Conservation (phyloP, 2,797 vertebrate genomes). For the Adrianichthys oophorus region DNA sequence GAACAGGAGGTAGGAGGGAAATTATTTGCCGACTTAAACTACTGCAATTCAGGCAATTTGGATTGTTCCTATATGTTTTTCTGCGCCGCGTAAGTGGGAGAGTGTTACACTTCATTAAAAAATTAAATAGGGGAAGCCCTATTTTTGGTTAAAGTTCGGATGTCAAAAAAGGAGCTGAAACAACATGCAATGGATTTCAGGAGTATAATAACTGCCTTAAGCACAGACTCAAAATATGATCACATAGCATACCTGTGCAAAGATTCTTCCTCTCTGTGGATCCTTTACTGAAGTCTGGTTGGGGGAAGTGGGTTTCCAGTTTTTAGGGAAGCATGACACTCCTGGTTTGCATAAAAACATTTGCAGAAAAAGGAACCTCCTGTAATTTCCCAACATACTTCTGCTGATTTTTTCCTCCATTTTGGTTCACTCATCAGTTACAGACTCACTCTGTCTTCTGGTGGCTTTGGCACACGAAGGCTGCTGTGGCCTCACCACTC, state of each 20-base stretch:
- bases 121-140: too few relatives aligned
- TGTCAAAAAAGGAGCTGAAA: too few relatives aligned
- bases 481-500: neutral
- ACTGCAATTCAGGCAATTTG: neutral
- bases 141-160: too few relatives aligned
- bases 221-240: too few relatives aligned
- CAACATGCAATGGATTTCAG: too few relatives aligned
- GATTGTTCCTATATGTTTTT: neutral
- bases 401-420: neutral
- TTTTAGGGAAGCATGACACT: too few relatives aligned
- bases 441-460: constrained; percentile 44
- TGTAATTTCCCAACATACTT: neutral
- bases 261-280: neutral
- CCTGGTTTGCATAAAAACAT: neutral
- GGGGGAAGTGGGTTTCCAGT: neutral
- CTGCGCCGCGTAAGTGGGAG: neutral
- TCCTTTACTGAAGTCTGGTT: neutral
- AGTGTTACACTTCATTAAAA: neutral
- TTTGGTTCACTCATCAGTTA: constrained; percentile 29
- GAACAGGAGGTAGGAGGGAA: constrained; percentile 1
- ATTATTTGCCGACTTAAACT: too few relatives aligned
- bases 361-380: neutral
- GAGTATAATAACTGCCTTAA: too few relatives aligned
- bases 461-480: neutral
- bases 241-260: neutral